Percentiles rank a stretch among this genome's conserved stretches.
phyloP scores from a whole-genome alignment of 2,888 invertebrate genomes.

The Pristionchus fissidentatus region DNA sequence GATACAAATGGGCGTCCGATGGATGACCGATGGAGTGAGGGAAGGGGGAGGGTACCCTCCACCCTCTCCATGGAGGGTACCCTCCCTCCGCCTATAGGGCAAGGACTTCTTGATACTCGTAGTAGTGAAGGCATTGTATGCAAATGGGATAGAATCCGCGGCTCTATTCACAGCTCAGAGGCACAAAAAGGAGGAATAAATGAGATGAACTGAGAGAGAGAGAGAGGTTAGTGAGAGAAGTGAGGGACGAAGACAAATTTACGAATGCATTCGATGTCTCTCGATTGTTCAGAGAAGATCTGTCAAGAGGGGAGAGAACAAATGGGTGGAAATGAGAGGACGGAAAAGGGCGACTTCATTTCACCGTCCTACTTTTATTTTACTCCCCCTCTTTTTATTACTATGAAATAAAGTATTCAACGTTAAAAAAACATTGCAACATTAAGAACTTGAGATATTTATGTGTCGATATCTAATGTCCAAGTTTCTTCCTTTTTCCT shows the following conservation, averaged over 20 bases:
- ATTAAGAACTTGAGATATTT: too few species aligned
- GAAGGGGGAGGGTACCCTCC: constrained; percentile 5
- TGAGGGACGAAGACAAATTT: too few species aligned
- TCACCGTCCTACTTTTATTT: too few species aligned
- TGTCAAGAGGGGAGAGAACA: not conserved
- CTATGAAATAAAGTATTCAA: too few species aligned
- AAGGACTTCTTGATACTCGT: not conserved
- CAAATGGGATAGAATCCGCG: not conserved
- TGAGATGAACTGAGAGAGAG: too few species aligned
- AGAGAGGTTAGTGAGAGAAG: too few species aligned
- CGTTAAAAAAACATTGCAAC: too few species aligned
- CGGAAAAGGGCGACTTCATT: too few species aligned
- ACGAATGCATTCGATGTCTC: not conserved
- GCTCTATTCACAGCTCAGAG: not conserved
- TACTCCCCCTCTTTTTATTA: not conserved
- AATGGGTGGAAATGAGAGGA: not conserved
- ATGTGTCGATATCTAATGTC: not conserved
- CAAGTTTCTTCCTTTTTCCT: not conserved
- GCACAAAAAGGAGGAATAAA: constrained; percentile 5
- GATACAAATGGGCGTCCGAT: constrained; percentile 39
- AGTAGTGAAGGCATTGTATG: too few species aligned
- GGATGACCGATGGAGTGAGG: constrained; percentile 8
- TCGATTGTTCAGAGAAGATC: constrained; percentile 12
- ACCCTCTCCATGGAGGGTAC: not conserved
- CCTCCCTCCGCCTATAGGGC: not conserved